Evolutionary conservation across 92 coral and sea anemone genomes (phyloP).

Genomic region (Virgularia gustaviana): DNA sequence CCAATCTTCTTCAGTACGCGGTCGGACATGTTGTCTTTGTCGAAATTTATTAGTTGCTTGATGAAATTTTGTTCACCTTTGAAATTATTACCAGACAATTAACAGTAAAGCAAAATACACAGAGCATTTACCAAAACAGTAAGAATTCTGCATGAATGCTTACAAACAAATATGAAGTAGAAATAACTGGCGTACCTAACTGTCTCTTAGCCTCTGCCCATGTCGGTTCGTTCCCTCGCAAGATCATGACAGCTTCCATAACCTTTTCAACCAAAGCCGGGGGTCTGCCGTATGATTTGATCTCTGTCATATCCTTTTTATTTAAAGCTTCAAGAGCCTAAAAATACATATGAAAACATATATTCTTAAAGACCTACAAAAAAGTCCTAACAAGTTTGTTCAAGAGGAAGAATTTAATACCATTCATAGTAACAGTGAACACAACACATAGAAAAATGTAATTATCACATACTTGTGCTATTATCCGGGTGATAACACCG

Average conservation of each 20-base stretch:
- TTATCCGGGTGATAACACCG: too few relatives aligned
- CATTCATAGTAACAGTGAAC: too few relatives aligned
- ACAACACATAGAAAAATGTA: too few relatives aligned
- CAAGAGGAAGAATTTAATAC: too few relatives aligned
- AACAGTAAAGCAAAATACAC: not conserved
- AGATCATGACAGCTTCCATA: constrained; percentile 99
- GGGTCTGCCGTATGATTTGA: constrained; percentile 96
- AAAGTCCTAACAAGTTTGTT: not conserved
- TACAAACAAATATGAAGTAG: too few relatives aligned
- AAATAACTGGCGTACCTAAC: constrained; percentile 72
- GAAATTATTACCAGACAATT: not conserved
- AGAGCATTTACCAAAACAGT: not conserved
- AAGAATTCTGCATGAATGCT: too few relatives aligned
- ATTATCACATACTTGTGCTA: too few relatives aligned
- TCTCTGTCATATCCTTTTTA: constrained; percentile 99
- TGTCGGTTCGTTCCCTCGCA: constrained; percentile 87
- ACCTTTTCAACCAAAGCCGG: constrained; percentile 98
- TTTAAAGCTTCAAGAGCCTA: constrained; percentile 87
- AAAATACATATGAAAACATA: not conserved
- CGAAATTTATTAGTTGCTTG: constrained; percentile 94
- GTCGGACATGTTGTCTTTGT: constrained; percentile 98
- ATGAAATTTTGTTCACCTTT: constrained; percentile 96
- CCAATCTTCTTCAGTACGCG: constrained; percentile 93
- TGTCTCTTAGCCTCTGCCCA: constrained; percentile 99
- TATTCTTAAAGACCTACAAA: not conserved